Percentiles rank a stretch among this genome's conserved stretches.
These are phyloP conservation scores for Megalops atlanticus DNA, from an alignment of 2,113 vertebrate genomes.

Conservation along the genomic window DNA sequence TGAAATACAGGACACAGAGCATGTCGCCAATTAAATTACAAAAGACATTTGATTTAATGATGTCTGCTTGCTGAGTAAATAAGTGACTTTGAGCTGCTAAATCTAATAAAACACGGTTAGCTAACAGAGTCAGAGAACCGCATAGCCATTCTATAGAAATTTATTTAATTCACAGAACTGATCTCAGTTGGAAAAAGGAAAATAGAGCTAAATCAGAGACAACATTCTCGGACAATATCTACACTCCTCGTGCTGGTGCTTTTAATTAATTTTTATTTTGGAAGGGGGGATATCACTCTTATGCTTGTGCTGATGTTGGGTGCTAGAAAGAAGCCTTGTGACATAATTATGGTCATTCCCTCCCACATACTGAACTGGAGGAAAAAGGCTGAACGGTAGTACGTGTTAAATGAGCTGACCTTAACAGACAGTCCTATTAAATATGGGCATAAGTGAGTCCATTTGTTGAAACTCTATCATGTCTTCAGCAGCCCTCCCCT, in stretches of 20 bases:
- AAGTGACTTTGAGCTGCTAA: background rate
- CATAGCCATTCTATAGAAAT: background rate
- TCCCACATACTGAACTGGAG: too few relatives aligned
- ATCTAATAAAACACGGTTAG: background rate
- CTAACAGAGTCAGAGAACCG: background rate
- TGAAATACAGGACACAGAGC: background rate
- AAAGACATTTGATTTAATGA: background rate
- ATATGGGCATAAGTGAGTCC: background rate
- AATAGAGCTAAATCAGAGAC: background rate
- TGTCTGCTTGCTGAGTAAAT: background rate
- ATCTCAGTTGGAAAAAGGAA: background rate
- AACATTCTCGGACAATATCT: too few relatives aligned
- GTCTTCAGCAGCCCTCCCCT: background rate
- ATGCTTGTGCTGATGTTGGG: too few relatives aligned
- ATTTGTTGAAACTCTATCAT: too few relatives aligned
- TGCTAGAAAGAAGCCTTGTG: too few relatives aligned
- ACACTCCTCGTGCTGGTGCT: background rate
- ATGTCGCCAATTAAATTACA: conserved; percentile 3
- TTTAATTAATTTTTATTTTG: too few relatives aligned
- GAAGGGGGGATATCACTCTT: too few relatives aligned
- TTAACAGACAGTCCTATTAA: background rate
- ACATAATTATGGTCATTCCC: too few relatives aligned
- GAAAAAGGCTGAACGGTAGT: background rate
- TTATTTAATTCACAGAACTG: background rate
- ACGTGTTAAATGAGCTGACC: background rate